Conservation (phyloP, 2,888 invertebrate genomes). For the Synanthedon formicaeformis region DNA sequence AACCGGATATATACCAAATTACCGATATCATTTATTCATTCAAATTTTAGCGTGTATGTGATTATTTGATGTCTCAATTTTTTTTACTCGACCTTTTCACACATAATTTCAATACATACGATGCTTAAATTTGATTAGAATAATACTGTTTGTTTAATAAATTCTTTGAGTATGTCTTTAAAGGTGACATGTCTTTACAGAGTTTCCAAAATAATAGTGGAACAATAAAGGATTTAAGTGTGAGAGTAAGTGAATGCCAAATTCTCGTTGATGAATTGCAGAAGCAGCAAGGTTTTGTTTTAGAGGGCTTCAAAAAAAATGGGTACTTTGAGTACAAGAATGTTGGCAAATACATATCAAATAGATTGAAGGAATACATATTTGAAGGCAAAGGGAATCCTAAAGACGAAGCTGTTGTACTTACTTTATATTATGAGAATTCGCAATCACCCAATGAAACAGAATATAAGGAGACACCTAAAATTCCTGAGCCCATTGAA, state of each 20-base stretch:
- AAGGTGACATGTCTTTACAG: conserved; percentile 8
- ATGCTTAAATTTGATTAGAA: too few relatives aligned
- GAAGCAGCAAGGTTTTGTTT: conserved; percentile 9
- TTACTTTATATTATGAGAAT: conserved; percentile 16
- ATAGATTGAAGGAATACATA: conserved; percentile 23
- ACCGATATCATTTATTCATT: neutral
- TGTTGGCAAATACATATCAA: conserved; percentile 25
- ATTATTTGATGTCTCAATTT: neutral
- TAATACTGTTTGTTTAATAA: too few relatives aligned
- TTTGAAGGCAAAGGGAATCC: conserved; percentile 15
- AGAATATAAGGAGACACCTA: too few relatives aligned
- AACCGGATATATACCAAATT: too few relatives aligned
- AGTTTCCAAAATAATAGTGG: conserved; percentile 10
- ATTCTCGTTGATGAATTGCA: conserved; percentile 11
- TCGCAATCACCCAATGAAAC: neutral
- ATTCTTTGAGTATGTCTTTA: too few relatives aligned
- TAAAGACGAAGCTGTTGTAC: conserved; percentile 21
- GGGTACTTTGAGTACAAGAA: conserved; percentile 16
- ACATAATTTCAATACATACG: too few relatives aligned
- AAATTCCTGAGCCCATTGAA: too few relatives aligned
- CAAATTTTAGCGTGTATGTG: neutral
- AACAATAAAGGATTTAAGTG: conserved; percentile 14
- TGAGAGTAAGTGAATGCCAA: conserved; percentile 13
- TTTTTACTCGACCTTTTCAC: too few relatives aligned
- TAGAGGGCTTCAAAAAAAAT: conserved; percentile 16